Evolutionary conservation across 2,113 vertebrate genomes (phyloP), one percentile per base, ranked within the genome.

Genomic region (Ascaphus truei): DNA sequence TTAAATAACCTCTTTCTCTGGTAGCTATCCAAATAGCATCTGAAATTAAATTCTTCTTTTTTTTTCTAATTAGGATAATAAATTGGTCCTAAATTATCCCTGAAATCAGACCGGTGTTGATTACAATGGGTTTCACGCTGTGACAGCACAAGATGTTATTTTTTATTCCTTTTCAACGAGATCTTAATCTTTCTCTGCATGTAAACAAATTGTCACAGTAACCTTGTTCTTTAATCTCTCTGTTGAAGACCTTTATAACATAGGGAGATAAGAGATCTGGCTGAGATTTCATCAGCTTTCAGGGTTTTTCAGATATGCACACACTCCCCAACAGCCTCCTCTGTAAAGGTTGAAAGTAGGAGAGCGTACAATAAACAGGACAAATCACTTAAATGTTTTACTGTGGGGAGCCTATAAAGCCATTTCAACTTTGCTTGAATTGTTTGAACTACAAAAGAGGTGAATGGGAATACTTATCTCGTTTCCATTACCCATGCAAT

Each of bases 41-140:
- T 74, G 80, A 89, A 86, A 80, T 9, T 75, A 75, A 86, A 77
- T 85, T 84, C 79, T 75, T 74, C 56, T 62, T 77, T 84, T 76
- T 75, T 81, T 89, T 91, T 96, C 96, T 92, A 94, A 93, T 91
- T 90, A 91, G 92, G 92, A 97, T 97, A 94, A 98, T 96, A 98
- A 98, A 98, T 98, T 93, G 93, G 90, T 88, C 94, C 95, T 93
- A 96, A 97, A 98, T 98, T 98, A 95, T 95, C 94, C 94, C 91
- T 96, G 95, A 96, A 98, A 98, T 98, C 94, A 95, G 93, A 93
- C 92, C 94, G 95, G 90, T 93, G 80, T 95, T 95, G 95, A 97
- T 95, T 98, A 96, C 96, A 97, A 95, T 93, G 82, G 88, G 81
- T 82, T 82, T 91, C 95, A 94, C 58, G 94, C 96, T 99, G 96